These are phyloP conservation scores for Pyrrhosoma nymphula DNA, from an alignment of 2,888 invertebrate species.

Conservation along the genomic window DNA sequence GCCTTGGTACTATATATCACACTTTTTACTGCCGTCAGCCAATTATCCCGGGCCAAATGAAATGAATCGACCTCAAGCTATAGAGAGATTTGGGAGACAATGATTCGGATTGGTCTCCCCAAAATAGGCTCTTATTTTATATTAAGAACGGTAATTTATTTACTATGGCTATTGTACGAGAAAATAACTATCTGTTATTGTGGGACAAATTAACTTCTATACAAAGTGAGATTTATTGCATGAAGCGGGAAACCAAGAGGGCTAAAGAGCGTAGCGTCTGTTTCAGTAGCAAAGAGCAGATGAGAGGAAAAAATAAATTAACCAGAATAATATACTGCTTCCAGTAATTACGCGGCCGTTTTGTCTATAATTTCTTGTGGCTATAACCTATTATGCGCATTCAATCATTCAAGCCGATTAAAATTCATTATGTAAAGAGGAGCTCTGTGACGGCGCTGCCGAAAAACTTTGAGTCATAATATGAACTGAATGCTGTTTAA, in stretches of 20 bases:
- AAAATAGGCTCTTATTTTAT: conserved; percentile 27
- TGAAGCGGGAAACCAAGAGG: neutral
- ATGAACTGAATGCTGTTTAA: no score
- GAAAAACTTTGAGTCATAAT: no score
- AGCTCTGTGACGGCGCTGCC: no score
- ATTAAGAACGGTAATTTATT: neutral
- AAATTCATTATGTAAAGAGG: neutral
- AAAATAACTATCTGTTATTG: neutral
- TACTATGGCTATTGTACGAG: neutral
- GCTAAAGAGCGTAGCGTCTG: neutral
- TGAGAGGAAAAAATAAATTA: neutral
- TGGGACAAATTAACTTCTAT: neutral
- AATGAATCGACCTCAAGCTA: neutral
- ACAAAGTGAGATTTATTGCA: neutral
- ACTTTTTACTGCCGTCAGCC: neutral
- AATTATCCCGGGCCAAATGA: neutral
- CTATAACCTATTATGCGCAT: neutral
- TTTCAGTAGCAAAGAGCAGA: neutral
- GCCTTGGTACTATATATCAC: neutral
- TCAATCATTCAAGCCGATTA: neutral
- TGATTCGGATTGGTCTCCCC: neutral
- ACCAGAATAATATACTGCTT: neutral
- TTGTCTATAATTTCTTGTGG: neutral
- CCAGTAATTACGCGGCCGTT: neutral
- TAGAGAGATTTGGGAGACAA: conserved; percentile 26